Evolutionary conservation across 2,113 vertebrate genomes (phyloP), one percentile per base, ranked within the genome.

Genomic region (Benitochromis conjunctus): DNA sequence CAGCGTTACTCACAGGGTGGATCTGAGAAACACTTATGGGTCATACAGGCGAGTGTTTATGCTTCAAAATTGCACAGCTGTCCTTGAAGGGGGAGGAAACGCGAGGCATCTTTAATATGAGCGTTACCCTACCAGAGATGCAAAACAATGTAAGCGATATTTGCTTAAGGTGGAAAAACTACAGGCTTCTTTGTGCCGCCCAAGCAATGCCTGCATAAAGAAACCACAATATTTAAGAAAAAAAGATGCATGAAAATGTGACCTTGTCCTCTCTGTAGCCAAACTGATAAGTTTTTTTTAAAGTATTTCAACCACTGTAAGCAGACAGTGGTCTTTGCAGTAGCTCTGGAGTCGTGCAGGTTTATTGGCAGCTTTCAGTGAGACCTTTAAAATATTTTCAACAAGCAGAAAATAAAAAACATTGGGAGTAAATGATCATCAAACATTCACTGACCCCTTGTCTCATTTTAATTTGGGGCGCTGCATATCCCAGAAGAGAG

Each of bases 1-100:
- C 88, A 92, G 82, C 76, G 51, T 91, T 78, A 77, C 46, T 74
- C 80, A 90, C 24, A 51, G 88, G 89, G 90, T 88, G 89, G 91
- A 89, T 87, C 87, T 24, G 53, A 80, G 71, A 34, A 57, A 71
- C 41, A 87, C 56, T 34, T 29, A 36, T 80, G 31, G 62, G 51
- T 90, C 80, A 87, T 66, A 84, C 36, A 86, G 80, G n/a, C 77
- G 6, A 81, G 5, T 54, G 41, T 18, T 80, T 51, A 58, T 5
- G 26, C 19, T 80, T 79, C 9, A 80, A 24, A 64, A 9, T 21
- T 82, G 64, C 13, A 21, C 6, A 34, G 24, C 38, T 78, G 34
- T 71, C 24, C 14, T 83, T 41, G 4, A 81, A 82, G 74, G 12
- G 10, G 48, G 71, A 57, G 13, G 38, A 57, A 64, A 79, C 56